These are phyloP conservation scores for Eledona agricola DNA, from an alignment of 2,888 invertebrate species.

Conservation along the genomic window DNA sequence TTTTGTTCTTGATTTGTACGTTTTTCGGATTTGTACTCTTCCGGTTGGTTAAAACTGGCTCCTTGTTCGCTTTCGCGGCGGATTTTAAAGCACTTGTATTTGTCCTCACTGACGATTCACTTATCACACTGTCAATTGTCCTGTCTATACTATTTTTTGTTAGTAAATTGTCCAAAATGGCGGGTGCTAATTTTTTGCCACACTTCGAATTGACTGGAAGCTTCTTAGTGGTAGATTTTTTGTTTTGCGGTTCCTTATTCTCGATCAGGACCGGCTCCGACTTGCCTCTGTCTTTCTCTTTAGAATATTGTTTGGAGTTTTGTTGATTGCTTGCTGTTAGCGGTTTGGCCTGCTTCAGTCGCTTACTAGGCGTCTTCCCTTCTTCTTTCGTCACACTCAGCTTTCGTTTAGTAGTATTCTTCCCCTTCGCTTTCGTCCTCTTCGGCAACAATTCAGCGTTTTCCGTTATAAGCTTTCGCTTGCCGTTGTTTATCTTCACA, in stretches of 20 bases:
- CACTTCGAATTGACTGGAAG: constrained; percentile 39
- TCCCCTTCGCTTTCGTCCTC: constrained; percentile 49
- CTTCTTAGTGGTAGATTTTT: constrained; percentile 34
- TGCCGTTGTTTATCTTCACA: constrained; percentile 62
- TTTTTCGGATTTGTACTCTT: constrained; percentile 44
- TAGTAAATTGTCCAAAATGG: constrained; percentile 67
- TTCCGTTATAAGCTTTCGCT: constrained; percentile 61
- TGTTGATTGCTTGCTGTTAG: constrained; percentile 53
- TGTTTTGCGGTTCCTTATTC: constrained; percentile 41
- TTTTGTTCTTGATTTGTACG: constrained; percentile 41
- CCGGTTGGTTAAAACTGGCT: constrained; percentile 52
- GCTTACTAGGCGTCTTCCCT: constrained; percentile 41
- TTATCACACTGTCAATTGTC: constrained; percentile 62
- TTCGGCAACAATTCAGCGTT: constrained; percentile 33
- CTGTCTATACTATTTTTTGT: constrained; percentile 69
- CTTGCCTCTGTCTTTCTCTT: constrained; percentile 41
- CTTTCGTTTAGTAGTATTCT: constrained; percentile 65
- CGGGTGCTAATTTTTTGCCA: constrained; percentile 46
- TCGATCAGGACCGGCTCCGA: constrained; percentile 16
- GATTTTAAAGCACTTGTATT: constrained; percentile 58
- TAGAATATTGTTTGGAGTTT: constrained; percentile 48
- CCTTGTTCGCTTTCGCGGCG: constrained; percentile 63
- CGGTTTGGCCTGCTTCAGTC: constrained; percentile 53
- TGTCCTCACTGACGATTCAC: constrained; percentile 50
- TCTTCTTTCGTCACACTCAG: constrained; percentile 46